phyloP scores from a whole-genome alignment of 2,888 invertebrate species.

The Acanthosepion esculentum region DNA sequence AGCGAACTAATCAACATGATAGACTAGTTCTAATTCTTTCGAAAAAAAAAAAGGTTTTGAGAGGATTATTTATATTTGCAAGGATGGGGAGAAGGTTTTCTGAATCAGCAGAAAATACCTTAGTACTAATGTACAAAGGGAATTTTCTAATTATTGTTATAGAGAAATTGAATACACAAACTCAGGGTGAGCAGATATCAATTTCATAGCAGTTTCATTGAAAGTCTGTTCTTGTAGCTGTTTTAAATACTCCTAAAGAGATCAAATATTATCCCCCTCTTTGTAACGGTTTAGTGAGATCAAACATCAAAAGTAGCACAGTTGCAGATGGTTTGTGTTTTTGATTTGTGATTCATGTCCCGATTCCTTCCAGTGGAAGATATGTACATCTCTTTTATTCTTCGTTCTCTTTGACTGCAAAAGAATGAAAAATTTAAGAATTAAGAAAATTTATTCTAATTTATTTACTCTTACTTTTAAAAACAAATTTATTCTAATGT shows the following conservation, averaged over 20 bases:
- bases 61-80: not conserved
- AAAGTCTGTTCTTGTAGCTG: not conserved
- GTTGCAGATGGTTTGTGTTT: not conserved
- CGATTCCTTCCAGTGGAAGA: not conserved
- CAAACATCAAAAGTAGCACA: not conserved
- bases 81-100: not conserved
- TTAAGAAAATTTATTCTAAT: too few species aligned
- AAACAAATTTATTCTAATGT: too few species aligned
- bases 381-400: constrained; percentile 24
- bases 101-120: constrained; percentile 33
- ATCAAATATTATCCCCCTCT: not conserved
- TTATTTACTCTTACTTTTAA: too few species aligned
- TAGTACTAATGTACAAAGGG: not conserved
- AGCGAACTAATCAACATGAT: not conserved
- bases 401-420: not conserved
- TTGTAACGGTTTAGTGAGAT: not conserved
- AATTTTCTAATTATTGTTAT: not conserved
- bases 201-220: constrained; percentile 1
- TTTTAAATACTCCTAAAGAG: not conserved
- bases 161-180: not conserved
- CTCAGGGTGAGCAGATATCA: not conserved
- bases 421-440: not conserved
- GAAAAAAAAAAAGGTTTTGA: too few species aligned
- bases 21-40: not conserved
- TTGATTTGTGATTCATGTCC: not conserved